Conservation (phyloP, 2,113 vertebrate species). For the Zosterops hypoxanthus region DNA sequence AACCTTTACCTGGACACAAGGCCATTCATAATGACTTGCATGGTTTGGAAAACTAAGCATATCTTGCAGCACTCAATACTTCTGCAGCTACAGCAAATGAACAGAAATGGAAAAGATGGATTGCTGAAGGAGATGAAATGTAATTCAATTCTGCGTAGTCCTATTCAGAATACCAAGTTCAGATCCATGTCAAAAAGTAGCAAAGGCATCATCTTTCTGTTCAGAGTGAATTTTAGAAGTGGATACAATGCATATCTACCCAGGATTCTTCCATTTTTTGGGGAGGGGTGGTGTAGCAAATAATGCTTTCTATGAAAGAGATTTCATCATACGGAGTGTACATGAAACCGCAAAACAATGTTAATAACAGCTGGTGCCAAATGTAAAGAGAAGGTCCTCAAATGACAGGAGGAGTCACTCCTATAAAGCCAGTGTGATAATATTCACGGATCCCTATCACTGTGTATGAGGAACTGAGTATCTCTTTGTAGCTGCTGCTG, state of each 20-base stretch:
- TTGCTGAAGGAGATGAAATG: slow-evolving; percentile 64
- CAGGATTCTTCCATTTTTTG: background rate
- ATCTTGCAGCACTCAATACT: slow-evolving; percentile 66
- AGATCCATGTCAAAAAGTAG: slow-evolving; percentile 53
- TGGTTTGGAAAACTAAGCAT: slow-evolving; percentile 72
- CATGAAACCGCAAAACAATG: slow-evolving; percentile 16
- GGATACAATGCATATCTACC: background rate
- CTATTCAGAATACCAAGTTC: slow-evolving; percentile 75
- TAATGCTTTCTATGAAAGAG: background rate
- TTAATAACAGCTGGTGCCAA: background rate
- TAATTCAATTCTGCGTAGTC: slow-evolving; percentile 75
- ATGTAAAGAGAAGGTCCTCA: background rate
- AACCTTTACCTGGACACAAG: slow-evolving; percentile 82
- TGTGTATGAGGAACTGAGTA: background rate
- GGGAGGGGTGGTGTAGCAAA: background rate
- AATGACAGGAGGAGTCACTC: background rate
- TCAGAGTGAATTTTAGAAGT: slow-evolving; percentile 58
- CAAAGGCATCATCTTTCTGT: slow-evolving; percentile 64
- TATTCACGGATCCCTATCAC: fast-evolving
- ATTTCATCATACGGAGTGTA: slow-evolving; percentile 5
- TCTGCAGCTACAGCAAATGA: slow-evolving; percentile 70
- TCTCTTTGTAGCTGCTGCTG: background rate
- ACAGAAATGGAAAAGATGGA: slow-evolving; percentile 71
- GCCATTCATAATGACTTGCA: slow-evolving; percentile 81
- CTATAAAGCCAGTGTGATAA: background rate